These are phyloP conservation scores for Harmothoe impar DNA, from an alignment of 2,888 invertebrate species.

Conservation along the genomic window DNA sequence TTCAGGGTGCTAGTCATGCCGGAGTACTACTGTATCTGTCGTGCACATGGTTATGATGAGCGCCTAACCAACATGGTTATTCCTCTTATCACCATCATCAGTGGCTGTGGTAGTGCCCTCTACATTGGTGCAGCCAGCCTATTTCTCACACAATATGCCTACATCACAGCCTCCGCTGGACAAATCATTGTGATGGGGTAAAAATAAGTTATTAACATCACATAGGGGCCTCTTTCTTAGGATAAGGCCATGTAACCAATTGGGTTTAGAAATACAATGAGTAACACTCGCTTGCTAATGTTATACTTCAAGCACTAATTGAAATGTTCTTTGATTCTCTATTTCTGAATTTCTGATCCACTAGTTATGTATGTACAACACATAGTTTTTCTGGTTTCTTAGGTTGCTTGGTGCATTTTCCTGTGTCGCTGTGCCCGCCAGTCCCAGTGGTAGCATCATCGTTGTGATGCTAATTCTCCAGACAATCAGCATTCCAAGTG, in stretches of 20 bases:
- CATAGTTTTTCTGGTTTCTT: too few species aligned
- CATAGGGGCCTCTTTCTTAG: too few species aligned
- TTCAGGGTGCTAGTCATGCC: constrained; percentile 12
- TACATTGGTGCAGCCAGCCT: constrained; percentile 3
- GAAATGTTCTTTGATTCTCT: too few species aligned
- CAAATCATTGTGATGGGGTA: neutral
- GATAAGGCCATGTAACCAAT: too few species aligned
- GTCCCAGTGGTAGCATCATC: constrained; percentile 15
- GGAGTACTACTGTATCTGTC: constrained; percentile 26
- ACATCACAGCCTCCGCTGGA: neutral
- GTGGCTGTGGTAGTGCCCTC: neutral
- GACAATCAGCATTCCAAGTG: constrained; percentile 6
- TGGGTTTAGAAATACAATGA: too few species aligned
- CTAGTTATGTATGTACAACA: too few species aligned
- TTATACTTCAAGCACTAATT: too few species aligned
- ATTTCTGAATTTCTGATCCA: too few species aligned
- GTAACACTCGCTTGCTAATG: too few species aligned
- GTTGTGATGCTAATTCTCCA: neutral
- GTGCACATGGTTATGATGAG: neutral
- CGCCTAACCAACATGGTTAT: neutral
- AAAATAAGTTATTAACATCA: neutral
- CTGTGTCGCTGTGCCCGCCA: neutral
- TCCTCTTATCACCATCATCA: neutral
- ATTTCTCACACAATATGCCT: constrained; percentile 1
- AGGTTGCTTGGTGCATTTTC: neutral